Evolutionary conservation across 2,888 invertebrate genomes (phyloP).

Genomic region (Acleris cristana): DNA sequence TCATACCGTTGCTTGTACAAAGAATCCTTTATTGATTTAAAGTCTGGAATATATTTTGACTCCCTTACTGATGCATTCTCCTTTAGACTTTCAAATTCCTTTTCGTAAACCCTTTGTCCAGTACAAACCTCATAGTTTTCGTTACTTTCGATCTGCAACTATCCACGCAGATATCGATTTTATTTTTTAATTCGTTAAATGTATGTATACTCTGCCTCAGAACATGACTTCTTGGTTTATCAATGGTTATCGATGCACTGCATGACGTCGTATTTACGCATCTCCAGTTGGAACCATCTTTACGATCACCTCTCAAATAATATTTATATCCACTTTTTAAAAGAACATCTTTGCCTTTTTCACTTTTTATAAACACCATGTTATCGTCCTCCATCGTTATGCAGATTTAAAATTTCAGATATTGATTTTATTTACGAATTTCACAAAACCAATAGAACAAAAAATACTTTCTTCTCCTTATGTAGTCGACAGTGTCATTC

Average conservation of each 20-base stretch:
- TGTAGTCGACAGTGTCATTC: too few species aligned
- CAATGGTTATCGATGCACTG: slow-evolving; percentile 21
- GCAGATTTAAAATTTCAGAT: too few species aligned
- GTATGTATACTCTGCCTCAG: slow-evolving; percentile 10
- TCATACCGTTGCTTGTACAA: background rate
- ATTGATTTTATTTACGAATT: too few species aligned
- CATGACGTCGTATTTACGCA: slow-evolving; percentile 5
- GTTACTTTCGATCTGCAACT: slow-evolving; percentile 5
- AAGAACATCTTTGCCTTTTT: too few species aligned
- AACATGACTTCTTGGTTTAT: slow-evolving; percentile 11
- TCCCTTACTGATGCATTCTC: background rate
- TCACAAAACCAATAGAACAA: too few species aligned
- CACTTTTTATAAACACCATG: too few species aligned
- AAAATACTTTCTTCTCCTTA: too few species aligned
- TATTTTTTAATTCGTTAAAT: slow-evolving; percentile 15
- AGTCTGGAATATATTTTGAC: slow-evolving; percentile 3
- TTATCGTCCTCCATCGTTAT: too few species aligned
- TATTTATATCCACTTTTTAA: too few species aligned
- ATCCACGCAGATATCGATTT: background rate
- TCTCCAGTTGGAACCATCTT: too few species aligned
- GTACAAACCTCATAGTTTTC: slow-evolving; percentile 10
- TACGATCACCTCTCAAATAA: too few species aligned
- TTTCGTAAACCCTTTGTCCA: slow-evolving; percentile 8
- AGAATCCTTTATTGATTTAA: slow-evolving; percentile 6
- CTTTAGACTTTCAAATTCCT: slow-evolving; percentile 6